Evolutionary conservation across 2,797 vertebrate species (phyloP).

Genomic region (Dendrocincla fuliginosa): DNA sequence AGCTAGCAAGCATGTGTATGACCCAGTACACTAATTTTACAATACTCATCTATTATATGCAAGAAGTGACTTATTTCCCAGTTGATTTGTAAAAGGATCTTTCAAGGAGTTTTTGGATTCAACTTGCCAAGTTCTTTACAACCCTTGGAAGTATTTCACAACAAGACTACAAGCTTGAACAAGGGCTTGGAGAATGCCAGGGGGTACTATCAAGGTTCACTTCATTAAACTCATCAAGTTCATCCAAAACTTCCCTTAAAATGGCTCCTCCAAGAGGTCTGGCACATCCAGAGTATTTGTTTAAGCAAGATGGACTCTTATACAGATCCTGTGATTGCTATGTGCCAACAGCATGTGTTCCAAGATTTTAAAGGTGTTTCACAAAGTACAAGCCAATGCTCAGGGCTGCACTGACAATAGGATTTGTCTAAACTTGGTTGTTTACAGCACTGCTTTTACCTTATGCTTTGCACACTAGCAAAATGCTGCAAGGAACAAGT

Average conservation of each 20-base stretch:
- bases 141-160: background rate
- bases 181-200: background rate
- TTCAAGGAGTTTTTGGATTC: background rate
- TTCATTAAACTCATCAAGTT: background rate
- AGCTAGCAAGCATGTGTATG: background rate
- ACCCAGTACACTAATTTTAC: background rate
- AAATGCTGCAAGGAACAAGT: background rate
- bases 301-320: background rate
- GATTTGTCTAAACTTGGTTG: background rate
- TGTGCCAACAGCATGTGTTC: fast-evolving
- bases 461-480: background rate
- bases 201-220: background rate
- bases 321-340: background rate
- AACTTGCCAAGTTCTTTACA: background rate
- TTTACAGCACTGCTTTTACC: background rate
- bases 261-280: background rate
- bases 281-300: background rate
- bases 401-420: background rate
- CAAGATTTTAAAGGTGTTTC: background rate
- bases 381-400: background rate
- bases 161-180: background rate
- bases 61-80: background rate
- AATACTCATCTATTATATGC: background rate
- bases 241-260: background rate
- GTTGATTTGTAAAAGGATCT: background rate